Conservation (phyloP, 2,888 invertebrate genomes). For the Lymantria monacha region DNA sequence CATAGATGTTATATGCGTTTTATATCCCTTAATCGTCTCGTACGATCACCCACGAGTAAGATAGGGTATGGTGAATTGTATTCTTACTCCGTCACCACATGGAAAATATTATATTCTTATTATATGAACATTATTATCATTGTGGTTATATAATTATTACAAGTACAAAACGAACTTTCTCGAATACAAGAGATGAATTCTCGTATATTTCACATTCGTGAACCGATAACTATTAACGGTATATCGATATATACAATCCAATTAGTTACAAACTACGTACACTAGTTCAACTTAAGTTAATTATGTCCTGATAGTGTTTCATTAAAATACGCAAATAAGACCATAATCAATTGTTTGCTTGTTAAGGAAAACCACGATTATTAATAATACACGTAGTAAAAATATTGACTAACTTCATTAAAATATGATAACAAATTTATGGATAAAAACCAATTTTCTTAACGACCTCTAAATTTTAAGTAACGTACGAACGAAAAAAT, state of each 20-base stretch:
- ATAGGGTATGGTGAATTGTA: no score
- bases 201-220: background rate
- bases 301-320: slow-evolving; percentile 26
- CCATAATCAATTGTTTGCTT: slow-evolving; percentile 54
- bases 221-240: slow-evolving; percentile 18
- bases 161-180: no score
- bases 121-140: no score
- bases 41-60: no score
- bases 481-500: no score
- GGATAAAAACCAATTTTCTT: background rate
- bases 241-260: slow-evolving; percentile 19
- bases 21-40: no score
- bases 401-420: slow-evolving; percentile 8
- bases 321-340: slow-evolving; percentile 41
- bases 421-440: slow-evolving; percentile 1
- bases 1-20: no score
- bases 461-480: no score
- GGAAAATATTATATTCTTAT: no score
- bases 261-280: slow-evolving; percentile 24
- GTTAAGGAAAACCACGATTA: slow-evolving; percentile 46
- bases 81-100: no score
- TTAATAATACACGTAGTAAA: slow-evolving; percentile 15
- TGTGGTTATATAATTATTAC: no score
- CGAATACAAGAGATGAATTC: no score
- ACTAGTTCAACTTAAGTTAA: slow-evolving; percentile 17